Conservation (phyloP, 2,888 invertebrate genomes). For the Electrophaes corylata region DNA sequence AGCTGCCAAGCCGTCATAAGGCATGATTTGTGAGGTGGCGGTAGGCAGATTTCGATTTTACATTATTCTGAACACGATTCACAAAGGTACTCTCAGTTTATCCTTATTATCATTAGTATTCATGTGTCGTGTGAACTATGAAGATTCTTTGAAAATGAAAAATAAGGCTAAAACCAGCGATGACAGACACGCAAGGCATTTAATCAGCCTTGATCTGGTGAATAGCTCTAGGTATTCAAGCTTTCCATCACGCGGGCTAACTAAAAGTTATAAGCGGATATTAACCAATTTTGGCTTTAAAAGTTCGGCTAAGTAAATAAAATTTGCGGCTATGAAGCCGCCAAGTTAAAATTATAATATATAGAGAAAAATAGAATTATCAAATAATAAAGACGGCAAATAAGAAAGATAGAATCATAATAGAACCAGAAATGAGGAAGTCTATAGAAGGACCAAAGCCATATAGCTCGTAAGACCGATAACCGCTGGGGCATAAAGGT, state of each 20-base stretch:
- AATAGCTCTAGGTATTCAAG: not conserved
- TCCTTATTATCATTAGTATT: slow-evolving; percentile 41
- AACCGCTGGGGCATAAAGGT: too few relatives aligned
- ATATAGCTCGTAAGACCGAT: too few relatives aligned
- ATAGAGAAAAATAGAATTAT: too few relatives aligned
- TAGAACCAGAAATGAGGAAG: too few relatives aligned
- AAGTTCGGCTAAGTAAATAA: too few relatives aligned
- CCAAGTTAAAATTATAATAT: too few relatives aligned
- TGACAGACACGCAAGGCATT: slow-evolving; percentile 34
- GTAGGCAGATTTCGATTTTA: slow-evolving; percentile 3
- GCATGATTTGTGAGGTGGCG: not conserved
- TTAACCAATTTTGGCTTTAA: too few relatives aligned
- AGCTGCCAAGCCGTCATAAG: not conserved
- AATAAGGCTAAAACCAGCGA: slow-evolving; percentile 46
- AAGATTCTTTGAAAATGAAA: slow-evolving; percentile 39
- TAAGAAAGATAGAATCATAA: too few relatives aligned
- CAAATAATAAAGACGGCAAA: too few relatives aligned
- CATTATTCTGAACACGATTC: slow-evolving; percentile 27
- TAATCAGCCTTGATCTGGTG: slow-evolving; percentile 29
- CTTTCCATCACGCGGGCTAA: not conserved
- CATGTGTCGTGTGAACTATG: slow-evolving; percentile 30
- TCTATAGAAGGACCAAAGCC: too few relatives aligned
- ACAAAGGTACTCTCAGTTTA: slow-evolving; percentile 28
- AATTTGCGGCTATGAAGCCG: too few relatives aligned
- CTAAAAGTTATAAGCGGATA: too few relatives aligned